phyloP scores from a whole-genome alignment of 1,140 invertebrate species.

The Cotesia typhae region DNA sequence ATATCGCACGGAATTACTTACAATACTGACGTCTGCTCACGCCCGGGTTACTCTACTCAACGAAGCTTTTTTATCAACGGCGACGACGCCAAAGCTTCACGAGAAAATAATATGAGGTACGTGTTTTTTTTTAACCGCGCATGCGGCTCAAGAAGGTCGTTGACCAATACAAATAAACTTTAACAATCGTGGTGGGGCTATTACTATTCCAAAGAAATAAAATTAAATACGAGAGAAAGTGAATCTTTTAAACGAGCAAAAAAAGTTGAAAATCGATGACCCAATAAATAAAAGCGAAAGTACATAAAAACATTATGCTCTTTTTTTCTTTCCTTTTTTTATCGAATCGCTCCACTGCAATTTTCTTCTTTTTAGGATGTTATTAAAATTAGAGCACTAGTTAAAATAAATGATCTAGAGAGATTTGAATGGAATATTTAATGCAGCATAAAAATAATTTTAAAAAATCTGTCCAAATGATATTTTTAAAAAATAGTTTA shows the following conservation, averaged over 20 bases:
- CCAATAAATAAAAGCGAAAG: constrained; percentile 21
- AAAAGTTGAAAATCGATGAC: constrained; percentile 22
- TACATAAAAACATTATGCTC: not conserved
- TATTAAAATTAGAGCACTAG: too few species aligned
- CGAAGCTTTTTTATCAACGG: constrained; percentile 58
- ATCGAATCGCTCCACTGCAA: too few species aligned
- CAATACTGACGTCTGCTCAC: constrained; percentile 17
- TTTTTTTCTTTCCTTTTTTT: not conserved
- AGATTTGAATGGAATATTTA: too few species aligned
- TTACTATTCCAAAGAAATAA: not conserved
- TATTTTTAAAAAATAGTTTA: too few species aligned
- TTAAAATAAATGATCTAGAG: too few species aligned
- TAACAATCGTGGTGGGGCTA: constrained; percentile 40
- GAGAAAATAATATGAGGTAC: constrained; percentile 47
- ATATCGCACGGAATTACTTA: constrained; percentile 20
- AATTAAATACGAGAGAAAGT: constrained; percentile 1
- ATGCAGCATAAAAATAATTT: too few species aligned
- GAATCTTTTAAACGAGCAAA: not conserved
- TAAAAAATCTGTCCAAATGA: too few species aligned
- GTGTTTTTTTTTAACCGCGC: constrained; percentile 54
- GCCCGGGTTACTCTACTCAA: constrained; percentile 34
- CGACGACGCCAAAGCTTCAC: constrained; percentile 38
- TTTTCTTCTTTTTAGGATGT: too few species aligned
- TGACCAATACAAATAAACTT: constrained; percentile 23
- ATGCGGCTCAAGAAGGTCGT: constrained; percentile 46